These are phyloP conservation scores for Bradypodion ventrale DNA, from an alignment of 2,797 vertebrate species.

Conservation along the genomic window DNA sequence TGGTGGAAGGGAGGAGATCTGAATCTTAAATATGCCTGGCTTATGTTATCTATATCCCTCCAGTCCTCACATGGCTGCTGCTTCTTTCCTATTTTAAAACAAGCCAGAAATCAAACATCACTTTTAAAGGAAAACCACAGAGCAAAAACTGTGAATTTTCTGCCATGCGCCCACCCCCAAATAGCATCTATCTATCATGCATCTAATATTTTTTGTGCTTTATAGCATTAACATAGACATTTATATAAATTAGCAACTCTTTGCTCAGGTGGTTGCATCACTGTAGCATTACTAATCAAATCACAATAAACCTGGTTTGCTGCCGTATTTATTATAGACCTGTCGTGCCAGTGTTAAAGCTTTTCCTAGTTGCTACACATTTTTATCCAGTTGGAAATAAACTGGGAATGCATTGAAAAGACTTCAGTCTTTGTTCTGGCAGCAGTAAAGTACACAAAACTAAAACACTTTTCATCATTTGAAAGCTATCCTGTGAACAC, in stretches of 20 bases:
- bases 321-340: slow-evolving; percentile 67
- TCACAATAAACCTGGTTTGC: slow-evolving; percentile 70
- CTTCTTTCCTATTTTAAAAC: slow-evolving; percentile 65
- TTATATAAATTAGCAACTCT: slow-evolving; percentile 72
- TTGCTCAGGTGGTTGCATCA: slow-evolving; percentile 64
- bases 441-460: slow-evolving; percentile 26
- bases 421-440: background rate
- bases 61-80: slow-evolving; percentile 53
- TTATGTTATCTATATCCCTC: slow-evolving; percentile 68
- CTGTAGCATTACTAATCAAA: slow-evolving; percentile 71
- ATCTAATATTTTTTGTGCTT: slow-evolving; percentile 69
- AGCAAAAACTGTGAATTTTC: slow-evolving; percentile 55
- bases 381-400: slow-evolving; percentile 53
- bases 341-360: slow-evolving; percentile 61
- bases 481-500: slow-evolving; percentile 14
- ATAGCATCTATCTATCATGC: slow-evolving; percentile 47
- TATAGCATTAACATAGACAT: slow-evolving; percentile 67
- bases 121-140: background rate
- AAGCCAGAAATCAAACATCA: slow-evolving; percentile 59
- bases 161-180: slow-evolving; percentile 40
- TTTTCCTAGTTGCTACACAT: slow-evolving; percentile 64
- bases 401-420: slow-evolving; percentile 21
- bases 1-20: slow-evolving; percentile 58
- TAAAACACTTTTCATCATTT: slow-evolving; percentile 19
- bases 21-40: slow-evolving; percentile 67